Conservation (phyloP, 2,888 invertebrate species). For the Torymus tubicola region DNA sequence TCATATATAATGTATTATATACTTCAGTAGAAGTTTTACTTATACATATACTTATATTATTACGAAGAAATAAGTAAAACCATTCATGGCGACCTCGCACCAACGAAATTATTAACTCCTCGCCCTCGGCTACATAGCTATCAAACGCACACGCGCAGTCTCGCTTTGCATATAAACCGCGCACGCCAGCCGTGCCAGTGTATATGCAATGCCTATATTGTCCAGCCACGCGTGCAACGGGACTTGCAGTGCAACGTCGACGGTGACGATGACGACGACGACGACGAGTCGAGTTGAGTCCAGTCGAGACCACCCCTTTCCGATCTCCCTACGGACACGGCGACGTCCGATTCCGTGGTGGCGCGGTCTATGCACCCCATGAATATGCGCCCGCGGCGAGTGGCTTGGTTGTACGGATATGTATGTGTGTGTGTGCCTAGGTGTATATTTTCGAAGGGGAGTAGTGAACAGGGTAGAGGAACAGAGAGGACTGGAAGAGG, state of each 20-base stretch:
- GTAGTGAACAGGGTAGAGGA: no score
- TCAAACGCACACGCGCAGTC: background rate
- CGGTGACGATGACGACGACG: conserved; percentile 9
- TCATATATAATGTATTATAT: no score
- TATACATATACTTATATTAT: no score
- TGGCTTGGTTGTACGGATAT: background rate
- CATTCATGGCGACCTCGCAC: background rate
- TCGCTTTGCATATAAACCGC: conserved; percentile 50
- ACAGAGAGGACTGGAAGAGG: no score
- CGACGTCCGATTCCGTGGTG: background rate
- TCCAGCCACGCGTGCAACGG: no score
- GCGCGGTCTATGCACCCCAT: background rate
- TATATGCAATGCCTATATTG: no score
- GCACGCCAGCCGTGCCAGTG: no score
- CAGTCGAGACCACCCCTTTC: conserved; percentile 20
- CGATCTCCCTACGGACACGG: conserved; percentile 24
- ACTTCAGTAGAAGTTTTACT: no score
- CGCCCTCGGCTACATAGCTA: background rate
- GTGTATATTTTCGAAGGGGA: no score
- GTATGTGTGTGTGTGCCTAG: background rate
- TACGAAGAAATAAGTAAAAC: no score
- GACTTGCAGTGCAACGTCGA: background rate
- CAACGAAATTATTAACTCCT: background rate
- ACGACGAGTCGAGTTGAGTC: background rate
- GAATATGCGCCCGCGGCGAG: conserved; percentile 7